phyloP scores from a whole-genome alignment of 2,888 invertebrate species.

The Agonopterix alstromeriana region DNA sequence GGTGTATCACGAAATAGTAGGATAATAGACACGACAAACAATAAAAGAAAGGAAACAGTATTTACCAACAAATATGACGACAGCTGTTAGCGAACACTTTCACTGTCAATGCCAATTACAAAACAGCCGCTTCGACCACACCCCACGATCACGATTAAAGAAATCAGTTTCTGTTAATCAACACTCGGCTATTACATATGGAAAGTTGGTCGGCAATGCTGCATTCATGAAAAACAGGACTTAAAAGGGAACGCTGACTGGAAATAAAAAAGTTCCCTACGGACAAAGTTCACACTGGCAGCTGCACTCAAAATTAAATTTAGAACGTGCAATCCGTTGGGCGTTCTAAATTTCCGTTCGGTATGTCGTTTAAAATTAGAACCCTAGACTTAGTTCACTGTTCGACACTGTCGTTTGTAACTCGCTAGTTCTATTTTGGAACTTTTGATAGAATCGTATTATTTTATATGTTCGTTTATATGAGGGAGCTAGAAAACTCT shows the following conservation, averaged over 20 bases:
- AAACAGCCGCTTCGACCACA: constrained; percentile 37
- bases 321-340: constrained; percentile 68
- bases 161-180: neutral
- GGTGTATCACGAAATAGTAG: neutral
- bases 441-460: constrained; percentile 1
- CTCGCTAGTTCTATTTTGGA: constrained; percentile 15
- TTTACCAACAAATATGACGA: constrained; percentile 6
- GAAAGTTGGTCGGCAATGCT: constrained; percentile 9
- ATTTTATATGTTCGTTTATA: constrained; percentile 4
- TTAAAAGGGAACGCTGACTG: constrained; percentile 10
- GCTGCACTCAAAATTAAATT: constrained; percentile 64
- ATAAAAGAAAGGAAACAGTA: neutral
- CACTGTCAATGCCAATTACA: constrained; percentile 36
- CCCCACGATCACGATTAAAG: constrained; percentile 12
- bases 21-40: neutral
- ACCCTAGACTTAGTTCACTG: constrained; percentile 65
- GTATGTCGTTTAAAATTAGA: constrained; percentile 69
- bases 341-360: constrained; percentile 70
- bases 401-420: constrained; percentile 44
- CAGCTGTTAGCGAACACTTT: constrained; percentile 2
- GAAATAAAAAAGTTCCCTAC: constrained; percentile 34
- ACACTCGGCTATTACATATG: neutral
- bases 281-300: constrained; percentile 67
- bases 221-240: constrained; percentile 1
- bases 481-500: constrained; percentile 3